Evolutionary conservation across 2,888 invertebrate species (phyloP).

Genomic region (Micoletzkya japonica): DNA sequence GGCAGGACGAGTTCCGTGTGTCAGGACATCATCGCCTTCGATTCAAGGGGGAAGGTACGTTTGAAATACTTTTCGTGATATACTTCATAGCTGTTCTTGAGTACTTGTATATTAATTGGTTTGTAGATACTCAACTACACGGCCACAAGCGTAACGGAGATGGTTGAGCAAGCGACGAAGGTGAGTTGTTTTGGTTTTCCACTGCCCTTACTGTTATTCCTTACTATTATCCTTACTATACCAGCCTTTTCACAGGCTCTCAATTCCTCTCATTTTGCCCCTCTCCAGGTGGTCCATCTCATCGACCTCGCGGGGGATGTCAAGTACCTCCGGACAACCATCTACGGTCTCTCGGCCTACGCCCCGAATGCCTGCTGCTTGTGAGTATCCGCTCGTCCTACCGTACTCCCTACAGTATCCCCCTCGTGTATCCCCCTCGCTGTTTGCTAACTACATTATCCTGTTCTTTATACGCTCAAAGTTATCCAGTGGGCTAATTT

Average conservation of each 20-base stretch:
- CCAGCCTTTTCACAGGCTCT: neutral
- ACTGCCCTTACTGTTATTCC: too few relatives aligned
- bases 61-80: neutral
- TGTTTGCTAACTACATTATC: too few relatives aligned
- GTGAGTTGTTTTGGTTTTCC: too few relatives aligned
- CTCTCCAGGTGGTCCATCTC: constrained; percentile 91
- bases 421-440: too few relatives aligned
- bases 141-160: constrained; percentile 44
- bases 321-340: constrained; percentile 91
- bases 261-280: constrained; percentile 59
- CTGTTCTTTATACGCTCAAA: too few relatives aligned
- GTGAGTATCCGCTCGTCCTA: constrained; percentile 60
- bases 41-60: constrained; percentile 67
- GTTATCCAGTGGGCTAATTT: neutral
- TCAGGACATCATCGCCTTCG: constrained; percentile 83
- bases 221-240: neutral
- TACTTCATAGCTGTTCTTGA: neutral
- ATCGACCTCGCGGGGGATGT: constrained; percentile 94
- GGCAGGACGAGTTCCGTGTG: constrained; percentile 96
- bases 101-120: neutral
- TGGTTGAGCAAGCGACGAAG: constrained; percentile 76
- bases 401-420: too few relatives aligned
- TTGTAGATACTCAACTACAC: constrained; percentile 57
- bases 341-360: constrained; percentile 76
- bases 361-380: constrained; percentile 72